Evolutionary conservation across 2,888 invertebrate species (phyloP), one percentile per base, ranked within the genome.

Genomic region (Chrysopilus asiliformis): DNA sequence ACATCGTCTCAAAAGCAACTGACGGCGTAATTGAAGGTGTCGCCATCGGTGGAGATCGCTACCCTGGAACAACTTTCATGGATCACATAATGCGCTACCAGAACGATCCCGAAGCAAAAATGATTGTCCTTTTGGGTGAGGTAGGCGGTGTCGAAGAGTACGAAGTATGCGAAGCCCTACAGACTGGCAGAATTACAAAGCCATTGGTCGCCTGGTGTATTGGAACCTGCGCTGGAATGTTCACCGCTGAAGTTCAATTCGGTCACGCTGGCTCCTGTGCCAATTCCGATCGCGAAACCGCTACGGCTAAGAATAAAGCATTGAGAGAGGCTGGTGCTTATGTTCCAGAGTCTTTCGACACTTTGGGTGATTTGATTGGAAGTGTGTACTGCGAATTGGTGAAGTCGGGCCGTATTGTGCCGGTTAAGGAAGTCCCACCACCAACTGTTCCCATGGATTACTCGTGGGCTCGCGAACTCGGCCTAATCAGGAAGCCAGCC

Each of bases 371-470:
- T 45, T 59, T 78, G 3, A 81, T 91, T 47, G 73, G 72, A 53
- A 71, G 68, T 47, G 83, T 85, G 1, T 87, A 84, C 58, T 65
- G 70, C 33, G 65, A 73, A 33, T 67, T 98, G 42, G 91, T 98
- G 0, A 69, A 73, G 34, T 71, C 74, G 13, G 91, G 93, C 25
- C 72, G 73, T 36, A 84, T 99, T 49, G 76, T 84, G 7, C 90
- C 90, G 0, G 77, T 79, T 48, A 79, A 85, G 28, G 97, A 99
- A 62, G 75, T 86, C 34, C 91, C 95, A 8, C 98, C 98, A 22
- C 98, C 98, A 3, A 95, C 97, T 13, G 95, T 98, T n/a, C 97
- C 97, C 7, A 97, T 98, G 97, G 97, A 98, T 64, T 98, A 90
- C 63, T 87, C 83, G 44, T 98, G 97, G 97, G 97, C 97, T 0